A percentile compares a stretch with the other conserved stretches of the same genome.
Evolutionary conservation across 2,113 vertebrate genomes (phyloP).

Genomic region (Bos taurus): ARS-UCD2.0 NC_037331.1:17084501-17085000

Average conservation of each 20-base stretch:
- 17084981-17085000: neutral
- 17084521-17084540: neutral
- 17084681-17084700: neutral
- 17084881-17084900: neutral
- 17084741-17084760: neutral
- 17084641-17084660: neutral
- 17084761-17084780: neutral
- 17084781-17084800: neutral
- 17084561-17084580: neutral
- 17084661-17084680: neutral
- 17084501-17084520: neutral
- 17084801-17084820: neutral
- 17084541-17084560: neutral
- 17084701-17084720: neutral
- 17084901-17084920: neutral
- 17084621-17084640: neutral
- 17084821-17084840: neutral
- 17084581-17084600: neutral
- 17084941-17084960: neutral
- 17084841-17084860: neutral
- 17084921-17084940: neutral
- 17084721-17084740: neutral
- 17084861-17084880: neutral
- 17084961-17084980: neutral
- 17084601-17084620: neutral